Conservation (phyloP, 2,113 vertebrate species). For the Cyanoramphus novaezelandiae region DNA sequence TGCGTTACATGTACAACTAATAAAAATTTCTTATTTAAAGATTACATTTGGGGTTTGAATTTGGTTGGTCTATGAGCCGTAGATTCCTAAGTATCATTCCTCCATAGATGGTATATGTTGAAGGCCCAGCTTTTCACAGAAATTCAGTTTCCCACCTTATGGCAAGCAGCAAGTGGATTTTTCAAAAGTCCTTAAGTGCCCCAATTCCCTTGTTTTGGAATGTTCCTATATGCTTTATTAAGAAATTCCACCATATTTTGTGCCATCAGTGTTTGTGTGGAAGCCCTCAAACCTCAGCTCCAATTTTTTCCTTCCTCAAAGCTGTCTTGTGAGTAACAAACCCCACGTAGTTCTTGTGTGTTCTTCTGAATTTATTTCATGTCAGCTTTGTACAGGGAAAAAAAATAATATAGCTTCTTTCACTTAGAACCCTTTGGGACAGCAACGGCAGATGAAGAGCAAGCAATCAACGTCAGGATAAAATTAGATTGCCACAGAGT, state of each 20-base stretch:
- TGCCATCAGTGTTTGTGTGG: neutral
- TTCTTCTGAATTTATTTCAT: constrained; percentile 35
- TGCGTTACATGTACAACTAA: neutral
- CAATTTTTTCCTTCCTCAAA: neutral
- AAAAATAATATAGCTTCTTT: neutral
- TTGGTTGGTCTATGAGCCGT: neutral
- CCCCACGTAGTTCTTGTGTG: constrained; percentile 27
- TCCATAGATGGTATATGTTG: fast-evolving
- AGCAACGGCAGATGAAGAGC: constrained; percentile 35
- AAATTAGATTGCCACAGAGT: constrained; percentile 52
- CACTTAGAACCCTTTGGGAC: constrained; percentile 34
- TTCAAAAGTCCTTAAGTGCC: fast-evolving
- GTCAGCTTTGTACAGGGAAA: neutral
- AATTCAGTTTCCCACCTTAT: neutral
- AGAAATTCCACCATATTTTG: neutral
- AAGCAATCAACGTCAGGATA: constrained; percentile 58
- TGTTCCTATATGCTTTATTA: neutral
- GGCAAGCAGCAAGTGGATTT: neutral
- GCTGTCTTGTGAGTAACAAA: constrained; percentile 33
- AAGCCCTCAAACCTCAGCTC: neutral
- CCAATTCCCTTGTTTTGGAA: neutral
- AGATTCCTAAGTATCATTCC: neutral
- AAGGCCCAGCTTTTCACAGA: neutral
- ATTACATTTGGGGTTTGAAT: fast-evolving
- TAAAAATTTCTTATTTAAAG: neutral